Evolutionary conservation across 92 coral and sea anemone genomes (phyloP), one percentile per base, ranked within the genome.

Genomic region (Galaxea fascicularis): DNA sequence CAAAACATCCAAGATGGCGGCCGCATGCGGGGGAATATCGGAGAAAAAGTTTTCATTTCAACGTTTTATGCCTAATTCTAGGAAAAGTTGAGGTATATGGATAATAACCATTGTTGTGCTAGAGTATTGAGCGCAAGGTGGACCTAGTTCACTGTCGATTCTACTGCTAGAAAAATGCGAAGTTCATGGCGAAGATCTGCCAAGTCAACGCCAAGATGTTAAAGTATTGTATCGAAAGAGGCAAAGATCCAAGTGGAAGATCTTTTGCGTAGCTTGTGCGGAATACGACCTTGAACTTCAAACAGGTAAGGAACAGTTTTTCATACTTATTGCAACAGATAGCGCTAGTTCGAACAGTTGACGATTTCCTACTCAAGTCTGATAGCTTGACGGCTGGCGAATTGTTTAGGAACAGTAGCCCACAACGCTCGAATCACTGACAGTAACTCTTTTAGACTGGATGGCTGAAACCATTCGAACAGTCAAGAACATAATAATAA

Each of bases 211-310:
- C 68, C 68, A 63, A 63, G 25, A 63, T 63, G 68, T 63, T 63
- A 1, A 62, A 24, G 68, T 63, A 24, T 63, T 63, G 68, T 63
- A 62, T 62, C 67, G 67, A 10, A 62, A 62, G n/a, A 62, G 28
- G 67, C 35, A 62, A 62, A 62, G 67, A 62, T 62, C 67, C 25
- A 62, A n/a, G 67, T 47, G 54, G 14, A 47, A 47, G 54, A 62
- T 10, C 67, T n/a, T 63, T 24, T 63, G 68, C 68, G 35, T 63
- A 6, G 8, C 68, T 63, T 63, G 68, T 0, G 21, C 68, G 35
- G 68, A 63, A 47, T 47, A 47, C 54, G 54, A 15, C 54, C 54
- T 47, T 0, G 14, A 47, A 47, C 54, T 47, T 47, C 54, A 47
- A 16, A 49, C 15, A 49, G 12, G 15, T 16, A 16, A 9, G 54